Evolutionary conservation across 2,888 invertebrate genomes (phyloP), one percentile per base, ranked within the genome.

Genomic region (Microctonus hyperodae): DNA sequence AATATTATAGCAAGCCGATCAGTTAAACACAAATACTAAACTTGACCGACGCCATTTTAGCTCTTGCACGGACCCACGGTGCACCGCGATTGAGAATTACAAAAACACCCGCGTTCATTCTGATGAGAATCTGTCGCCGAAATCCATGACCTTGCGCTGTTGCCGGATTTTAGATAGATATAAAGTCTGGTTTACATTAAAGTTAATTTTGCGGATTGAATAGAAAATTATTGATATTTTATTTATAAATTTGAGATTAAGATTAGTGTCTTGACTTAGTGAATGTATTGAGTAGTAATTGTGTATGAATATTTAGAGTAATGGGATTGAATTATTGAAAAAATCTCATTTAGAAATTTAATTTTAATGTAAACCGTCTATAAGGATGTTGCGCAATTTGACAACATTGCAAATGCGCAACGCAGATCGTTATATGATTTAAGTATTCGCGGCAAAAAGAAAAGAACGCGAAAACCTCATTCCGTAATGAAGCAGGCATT

Each of bases 381-480:
- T 23, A 25, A 28, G 23, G n/a, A 60, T 25, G 2, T 6, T 2
- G 25, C 7, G 37, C 37, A 71, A 68, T 64, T 63, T 78, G 81
- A 78, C 81, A 81, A 81, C 81, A 68, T 53, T 64, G 81, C 75
- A 51, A 66, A 61, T 73, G 75, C 75, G 77, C 77, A 69, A 76
- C 78, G 79, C 79, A 79, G 80, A 81, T 80, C 79, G 78, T 79
- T 81, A 79, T 73, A 60, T 71, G 75, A 77, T 82, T 81, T 82
- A 82, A 82, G 80, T 81, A 80, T 82, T 75, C 81, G 82, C 81
- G 80, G 80, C 81, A 82, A 82, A 82, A 82, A 82, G 81, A 82
- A 82, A 81, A 82, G 81, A 82, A 81, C 73, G 73, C 65, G 57
- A 72, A 73, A 67, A 70, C 65, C 58, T 44, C 76, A 71, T 71